Conservation (phyloP, 2,797 vertebrate genomes). For the Onychomys arenicola region DNA sequence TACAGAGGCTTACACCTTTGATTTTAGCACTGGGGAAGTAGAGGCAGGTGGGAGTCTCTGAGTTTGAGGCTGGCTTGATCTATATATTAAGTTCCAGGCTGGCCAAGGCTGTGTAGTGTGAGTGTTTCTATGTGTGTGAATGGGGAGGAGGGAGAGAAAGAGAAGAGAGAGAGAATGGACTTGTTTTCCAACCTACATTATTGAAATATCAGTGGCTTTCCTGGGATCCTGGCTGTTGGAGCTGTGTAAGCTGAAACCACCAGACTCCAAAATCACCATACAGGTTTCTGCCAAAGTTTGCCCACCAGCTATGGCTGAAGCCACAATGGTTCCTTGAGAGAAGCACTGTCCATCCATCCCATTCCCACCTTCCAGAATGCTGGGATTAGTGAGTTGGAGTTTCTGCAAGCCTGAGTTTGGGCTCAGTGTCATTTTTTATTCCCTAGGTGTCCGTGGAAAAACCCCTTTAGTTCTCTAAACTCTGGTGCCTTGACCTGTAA, state of each 20-base stretch:
- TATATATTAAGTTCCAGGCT: background rate
- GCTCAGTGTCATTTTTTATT: background rate
- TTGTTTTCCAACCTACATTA: conserved; percentile 2
- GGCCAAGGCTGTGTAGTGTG: too few species aligned
- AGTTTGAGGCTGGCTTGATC: background rate
- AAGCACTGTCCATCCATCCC: background rate
- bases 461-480: background rate
- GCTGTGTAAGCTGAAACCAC: background rate
- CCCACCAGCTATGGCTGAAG: background rate
- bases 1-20: background rate
- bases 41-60: background rate
- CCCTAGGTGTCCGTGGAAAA: background rate
- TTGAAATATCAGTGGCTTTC: background rate
- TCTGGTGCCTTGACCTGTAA: background rate
- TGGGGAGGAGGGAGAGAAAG: background rate
- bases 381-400: background rate
- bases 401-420: background rate
- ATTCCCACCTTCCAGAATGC: background rate
- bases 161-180: background rate
- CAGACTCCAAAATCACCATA: background rate
- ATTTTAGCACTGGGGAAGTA: background rate
- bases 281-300: background rate
- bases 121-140: background rate
- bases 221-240: background rate
- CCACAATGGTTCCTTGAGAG: background rate